phyloP scores from a whole-genome alignment of 2,113 vertebrate genomes.

The Paramormyrops kingsleyae region DNA sequence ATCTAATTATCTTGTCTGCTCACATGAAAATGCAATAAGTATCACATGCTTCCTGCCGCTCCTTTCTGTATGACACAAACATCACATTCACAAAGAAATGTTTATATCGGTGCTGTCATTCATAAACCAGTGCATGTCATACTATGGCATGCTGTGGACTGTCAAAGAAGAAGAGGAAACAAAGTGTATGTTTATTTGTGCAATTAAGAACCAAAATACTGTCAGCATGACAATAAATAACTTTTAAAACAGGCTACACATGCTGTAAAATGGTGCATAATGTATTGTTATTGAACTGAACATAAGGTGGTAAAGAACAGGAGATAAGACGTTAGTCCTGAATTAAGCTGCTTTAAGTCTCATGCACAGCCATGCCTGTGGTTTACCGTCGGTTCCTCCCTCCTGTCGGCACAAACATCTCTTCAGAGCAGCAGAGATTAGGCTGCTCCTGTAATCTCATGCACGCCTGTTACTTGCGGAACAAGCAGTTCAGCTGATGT shows the following conservation, averaged over 20 bases:
- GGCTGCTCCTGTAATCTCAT: constrained; percentile 17
- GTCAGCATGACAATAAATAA: background rate
- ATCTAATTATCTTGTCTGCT: constrained; percentile 55
- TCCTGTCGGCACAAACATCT: background rate
- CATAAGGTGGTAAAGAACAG: background rate
- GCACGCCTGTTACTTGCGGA: background rate
- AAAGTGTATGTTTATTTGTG: background rate
- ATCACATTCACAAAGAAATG: background rate
- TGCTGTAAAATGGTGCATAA: background rate
- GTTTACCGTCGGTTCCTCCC: background rate
- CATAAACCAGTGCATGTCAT: background rate
- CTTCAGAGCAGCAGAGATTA: constrained; percentile 15
- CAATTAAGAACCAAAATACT: background rate
- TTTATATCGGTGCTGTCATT: background rate
- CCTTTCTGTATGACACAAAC: background rate
- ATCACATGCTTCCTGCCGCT: background rate
- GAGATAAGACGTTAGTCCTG: background rate
- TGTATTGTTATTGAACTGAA: background rate
- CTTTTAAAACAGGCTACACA: background rate
- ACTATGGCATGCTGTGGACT: background rate
- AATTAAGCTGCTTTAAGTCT: constrained; percentile 20
- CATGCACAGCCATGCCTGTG: background rate
- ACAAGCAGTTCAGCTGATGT: constrained; percentile 12
- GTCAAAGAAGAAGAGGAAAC: constrained; percentile 7
- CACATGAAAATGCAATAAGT: constrained; percentile 37